Conservation (phyloP, 1,140 invertebrate genomes). For the Microplitis demolitor region DNA sequence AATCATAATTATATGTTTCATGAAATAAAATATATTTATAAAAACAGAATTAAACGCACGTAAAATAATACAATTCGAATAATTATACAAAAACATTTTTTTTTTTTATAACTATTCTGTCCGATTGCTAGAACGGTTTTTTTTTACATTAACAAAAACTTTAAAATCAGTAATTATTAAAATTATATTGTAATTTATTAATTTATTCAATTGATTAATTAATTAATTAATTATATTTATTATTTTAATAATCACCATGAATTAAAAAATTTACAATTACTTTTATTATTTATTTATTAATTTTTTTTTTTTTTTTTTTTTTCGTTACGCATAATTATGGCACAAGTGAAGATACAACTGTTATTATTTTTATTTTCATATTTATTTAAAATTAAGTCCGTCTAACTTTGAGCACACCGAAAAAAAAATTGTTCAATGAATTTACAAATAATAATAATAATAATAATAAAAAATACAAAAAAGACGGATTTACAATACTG, state of each 20-base stretch:
- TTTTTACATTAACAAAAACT: constrained; percentile 49
- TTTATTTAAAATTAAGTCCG: neutral
- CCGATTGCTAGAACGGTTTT: constrained; percentile 35
- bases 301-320: constrained; percentile 18
- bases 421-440: neutral
- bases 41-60: constrained; percentile 58
- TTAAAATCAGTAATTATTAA: constrained; percentile 5
- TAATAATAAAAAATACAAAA: too few relatives aligned
- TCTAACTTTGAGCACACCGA: neutral
- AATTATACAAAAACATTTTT: constrained; percentile 42
- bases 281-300: constrained; percentile 10
- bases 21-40: constrained; percentile 62
- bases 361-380: constrained; percentile 2
- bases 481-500: neutral
- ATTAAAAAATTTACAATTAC: neutral
- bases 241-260: neutral
- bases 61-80: constrained; percentile 55
- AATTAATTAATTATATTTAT: constrained; percentile 25
- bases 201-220: constrained; percentile 14
- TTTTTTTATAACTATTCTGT: constrained; percentile 17
- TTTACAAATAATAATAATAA: neutral
- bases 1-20: constrained; percentile 37
- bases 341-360: constrained; percentile 43
- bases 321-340: constrained; percentile 40
- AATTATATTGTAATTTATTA: constrained; percentile 39